A percentile compares a stretch with the other conserved stretches of the same genome.
Conservation (phyloP, 1,140 invertebrate species). For the Rhyacophila brunnea region DNA sequence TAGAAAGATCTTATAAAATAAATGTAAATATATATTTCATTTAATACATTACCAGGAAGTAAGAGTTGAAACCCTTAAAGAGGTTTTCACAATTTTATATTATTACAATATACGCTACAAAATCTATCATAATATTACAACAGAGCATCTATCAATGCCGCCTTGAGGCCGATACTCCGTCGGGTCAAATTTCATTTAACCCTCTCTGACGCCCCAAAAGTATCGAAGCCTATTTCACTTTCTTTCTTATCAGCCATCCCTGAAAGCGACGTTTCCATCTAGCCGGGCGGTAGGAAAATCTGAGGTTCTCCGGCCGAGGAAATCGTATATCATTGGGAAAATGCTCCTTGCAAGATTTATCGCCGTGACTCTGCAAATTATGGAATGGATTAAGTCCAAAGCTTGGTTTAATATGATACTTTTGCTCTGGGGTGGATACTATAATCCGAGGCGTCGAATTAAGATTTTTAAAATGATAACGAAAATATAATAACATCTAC, state of each 20-base stretch:
- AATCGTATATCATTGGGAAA: neutral
- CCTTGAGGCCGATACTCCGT: neutral
- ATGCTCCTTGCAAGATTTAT: constrained; percentile 21
- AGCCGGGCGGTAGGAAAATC: too few relatives aligned
- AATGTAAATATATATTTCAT: too few relatives aligned
- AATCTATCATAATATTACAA: too few relatives aligned
- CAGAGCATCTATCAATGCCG: neutral
- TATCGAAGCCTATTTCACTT: neutral
- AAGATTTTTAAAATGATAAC: too few relatives aligned
- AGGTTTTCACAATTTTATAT: too few relatives aligned
- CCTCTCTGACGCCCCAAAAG: constrained; percentile 8
- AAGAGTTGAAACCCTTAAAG: too few relatives aligned
- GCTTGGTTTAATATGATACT: constrained; percentile 15
- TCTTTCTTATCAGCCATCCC: constrained; percentile 18
- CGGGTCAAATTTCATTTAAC: constrained; percentile 31
- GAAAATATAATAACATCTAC: too few relatives aligned
- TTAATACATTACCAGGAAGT: too few relatives aligned
- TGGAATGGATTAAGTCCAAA: constrained; percentile 25
- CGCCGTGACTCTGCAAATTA: constrained; percentile 26
- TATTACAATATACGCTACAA: too few relatives aligned
- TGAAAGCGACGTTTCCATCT: neutral
- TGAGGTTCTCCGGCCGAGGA: too few relatives aligned
- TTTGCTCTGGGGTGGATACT: neutral
- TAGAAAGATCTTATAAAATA: too few relatives aligned
- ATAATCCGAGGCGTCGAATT: neutral